Conservation (phyloP, 1,140 invertebrate species). For the Adelges cooleyi region DNA sequence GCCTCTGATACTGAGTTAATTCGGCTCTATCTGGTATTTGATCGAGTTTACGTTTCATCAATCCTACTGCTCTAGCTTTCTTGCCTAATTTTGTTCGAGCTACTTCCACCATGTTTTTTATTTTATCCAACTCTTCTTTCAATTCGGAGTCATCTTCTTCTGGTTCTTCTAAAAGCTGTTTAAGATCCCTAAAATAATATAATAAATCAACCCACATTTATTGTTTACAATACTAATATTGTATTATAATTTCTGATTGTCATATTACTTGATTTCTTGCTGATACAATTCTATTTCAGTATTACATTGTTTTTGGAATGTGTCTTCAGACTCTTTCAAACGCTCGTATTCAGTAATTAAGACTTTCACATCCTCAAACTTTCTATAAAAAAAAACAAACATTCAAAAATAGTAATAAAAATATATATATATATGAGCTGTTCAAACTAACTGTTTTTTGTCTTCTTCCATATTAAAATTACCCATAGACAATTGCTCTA, state of each 20-base stretch:
- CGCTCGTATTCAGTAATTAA: slow-evolving; percentile 12
- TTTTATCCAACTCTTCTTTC: slow-evolving; percentile 45
- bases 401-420: background rate
- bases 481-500: background rate
- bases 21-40: slow-evolving; percentile 85
- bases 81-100: slow-evolving; percentile 57
- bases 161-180: slow-evolving; percentile 32
- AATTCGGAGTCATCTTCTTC: slow-evolving; percentile 36
- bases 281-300: slow-evolving; percentile 17
- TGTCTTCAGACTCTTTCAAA: slow-evolving; percentile 17
- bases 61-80: slow-evolving; percentile 68
- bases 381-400: background rate
- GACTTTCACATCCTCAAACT: slow-evolving; percentile 15
- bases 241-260: no score
- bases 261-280: slow-evolving; percentile 15
- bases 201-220: no score
- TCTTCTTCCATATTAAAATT: background rate
- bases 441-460: background rate
- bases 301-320: slow-evolving; percentile 29
- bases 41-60: slow-evolving; percentile 67
- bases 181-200: slow-evolving; percentile 46
- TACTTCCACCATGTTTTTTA: slow-evolving; percentile 46
- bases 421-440: no score
- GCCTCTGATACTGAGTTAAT: slow-evolving; percentile 83
- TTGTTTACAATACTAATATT: no score